A percentile compares a stretch with the other conserved stretches of the same genome.
These are phyloP conservation scores for Ditula angustiorana DNA, from an alignment of 2,888 invertebrate genomes.

Conservation along the genomic window DNA sequence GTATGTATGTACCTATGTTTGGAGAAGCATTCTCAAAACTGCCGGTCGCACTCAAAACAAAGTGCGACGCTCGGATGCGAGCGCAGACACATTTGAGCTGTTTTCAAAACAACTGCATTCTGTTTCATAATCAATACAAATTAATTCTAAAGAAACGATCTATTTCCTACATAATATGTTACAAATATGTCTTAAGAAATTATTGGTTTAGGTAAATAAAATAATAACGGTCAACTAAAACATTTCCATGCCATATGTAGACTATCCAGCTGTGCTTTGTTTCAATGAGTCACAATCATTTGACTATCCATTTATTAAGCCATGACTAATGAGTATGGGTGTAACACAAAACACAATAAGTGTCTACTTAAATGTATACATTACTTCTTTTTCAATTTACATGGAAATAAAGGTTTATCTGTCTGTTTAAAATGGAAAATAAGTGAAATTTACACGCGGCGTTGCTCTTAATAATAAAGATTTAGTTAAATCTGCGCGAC, in stretches of 20 bases:
- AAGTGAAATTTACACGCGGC: no score
- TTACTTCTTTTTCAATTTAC: no score
- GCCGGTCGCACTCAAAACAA: constrained; percentile 32
- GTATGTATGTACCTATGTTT: constrained; percentile 12
- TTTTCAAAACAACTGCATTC: constrained; percentile 26
- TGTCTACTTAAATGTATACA: no score
- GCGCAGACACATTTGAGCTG: background rate
- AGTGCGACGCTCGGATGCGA: background rate
- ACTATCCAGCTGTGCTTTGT: background rate
- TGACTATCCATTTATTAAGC: background rate
- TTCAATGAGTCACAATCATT: background rate
- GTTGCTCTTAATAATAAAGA: no score
- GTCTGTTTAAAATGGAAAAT: no score
- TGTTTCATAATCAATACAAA: background rate
- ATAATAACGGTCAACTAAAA: background rate
- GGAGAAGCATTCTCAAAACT: constrained; percentile 2
- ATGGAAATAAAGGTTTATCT: no score
- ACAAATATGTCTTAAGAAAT: no score
- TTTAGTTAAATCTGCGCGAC: no score
- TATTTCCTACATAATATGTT: no score
- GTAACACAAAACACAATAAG: background rate
- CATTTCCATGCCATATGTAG: background rate
- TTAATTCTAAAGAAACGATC: background rate
- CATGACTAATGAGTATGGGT: background rate
- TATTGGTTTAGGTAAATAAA: no score